A percentile compares a stretch with the other conserved stretches of the same genome.
Conservation (phyloP, 2,888 invertebrate genomes). For the Mythimna vitellina region DNA sequence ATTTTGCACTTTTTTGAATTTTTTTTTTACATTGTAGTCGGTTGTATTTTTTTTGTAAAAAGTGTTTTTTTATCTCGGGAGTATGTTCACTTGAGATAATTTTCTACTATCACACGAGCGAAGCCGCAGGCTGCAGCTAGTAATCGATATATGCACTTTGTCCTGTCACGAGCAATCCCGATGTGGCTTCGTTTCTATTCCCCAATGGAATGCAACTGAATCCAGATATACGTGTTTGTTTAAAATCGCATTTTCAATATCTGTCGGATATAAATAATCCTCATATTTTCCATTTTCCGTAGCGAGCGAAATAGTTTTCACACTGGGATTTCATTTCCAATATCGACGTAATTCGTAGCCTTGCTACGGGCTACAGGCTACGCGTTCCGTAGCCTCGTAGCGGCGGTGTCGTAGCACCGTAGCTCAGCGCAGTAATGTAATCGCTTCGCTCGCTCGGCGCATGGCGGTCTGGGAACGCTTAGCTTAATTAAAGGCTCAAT, state of each 20-base stretch:
- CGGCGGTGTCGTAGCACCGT: constrained; percentile 29
- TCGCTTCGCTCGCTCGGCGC: constrained; percentile 17
- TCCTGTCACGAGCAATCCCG: constrained; percentile 1
- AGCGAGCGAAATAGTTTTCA: constrained; percentile 53
- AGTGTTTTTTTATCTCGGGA: no score
- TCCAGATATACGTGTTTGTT: constrained; percentile 35
- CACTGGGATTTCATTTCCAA: constrained; percentile 59
- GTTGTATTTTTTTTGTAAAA: no score
- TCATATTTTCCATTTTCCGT: constrained; percentile 53
- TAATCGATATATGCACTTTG: constrained; percentile 20
- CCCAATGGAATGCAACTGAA: constrained; percentile 30
- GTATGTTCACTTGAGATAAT: no score
- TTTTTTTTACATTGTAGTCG: no score
- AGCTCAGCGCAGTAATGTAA: constrained; percentile 36
- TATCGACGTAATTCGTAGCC: constrained; percentile 53
- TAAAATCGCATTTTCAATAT: constrained; percentile 49
- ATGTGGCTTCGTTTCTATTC: neutral
- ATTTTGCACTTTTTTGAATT: no score
- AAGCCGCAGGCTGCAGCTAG: neutral
- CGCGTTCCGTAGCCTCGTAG: constrained; percentile 33
- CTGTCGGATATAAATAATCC: constrained; percentile 50
- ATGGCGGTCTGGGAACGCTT: constrained; percentile 26
- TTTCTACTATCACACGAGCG: no score
- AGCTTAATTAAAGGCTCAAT: constrained; percentile 50
- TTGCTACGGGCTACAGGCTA: constrained; percentile 41